Conservation (phyloP, 2,113 vertebrate genomes). For the Petaurus breviceps region DNA sequence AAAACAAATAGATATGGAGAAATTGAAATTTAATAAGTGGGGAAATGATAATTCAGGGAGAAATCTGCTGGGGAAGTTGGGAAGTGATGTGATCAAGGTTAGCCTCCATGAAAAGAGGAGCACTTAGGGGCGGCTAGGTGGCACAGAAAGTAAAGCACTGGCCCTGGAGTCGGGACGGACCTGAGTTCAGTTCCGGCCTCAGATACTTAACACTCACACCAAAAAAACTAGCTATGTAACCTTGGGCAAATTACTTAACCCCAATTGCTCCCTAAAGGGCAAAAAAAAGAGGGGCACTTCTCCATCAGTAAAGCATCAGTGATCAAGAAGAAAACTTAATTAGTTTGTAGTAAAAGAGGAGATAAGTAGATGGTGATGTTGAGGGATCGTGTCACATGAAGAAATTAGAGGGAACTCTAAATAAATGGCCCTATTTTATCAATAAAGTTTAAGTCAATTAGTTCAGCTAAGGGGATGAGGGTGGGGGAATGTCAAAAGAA, state of each 20-base stretch:
- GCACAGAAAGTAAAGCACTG: too few species aligned
- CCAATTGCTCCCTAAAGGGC: too few species aligned
- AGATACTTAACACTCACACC: too few species aligned
- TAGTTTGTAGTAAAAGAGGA: background rate
- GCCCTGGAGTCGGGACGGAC: too few species aligned
- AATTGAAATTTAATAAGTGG: background rate
- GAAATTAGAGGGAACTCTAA: background rate
- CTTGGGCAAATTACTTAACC: too few species aligned
- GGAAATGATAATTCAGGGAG: too few species aligned
- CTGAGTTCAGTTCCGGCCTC: too few species aligned
- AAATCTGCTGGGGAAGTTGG: background rate
- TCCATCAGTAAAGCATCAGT: background rate
- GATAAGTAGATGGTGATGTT: background rate
- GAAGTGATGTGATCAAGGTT: background rate
- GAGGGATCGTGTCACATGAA: background rate
- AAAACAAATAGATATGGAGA: background rate
- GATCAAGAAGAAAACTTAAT: background rate
- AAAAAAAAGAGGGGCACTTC: background rate
- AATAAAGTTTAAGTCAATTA: background rate
- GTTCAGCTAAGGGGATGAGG: background rate
- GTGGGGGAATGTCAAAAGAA: background rate
- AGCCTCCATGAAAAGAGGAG: background rate
- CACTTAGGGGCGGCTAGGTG: too few species aligned
- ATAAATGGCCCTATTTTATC: background rate
- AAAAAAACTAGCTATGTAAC: too few species aligned